Percentiles rank a stretch among this genome's conserved stretches.
Evolutionary conservation across 1,140 invertebrate genomes (phyloP).

Genomic region (Pseudomyrmex pallidus): DNA sequence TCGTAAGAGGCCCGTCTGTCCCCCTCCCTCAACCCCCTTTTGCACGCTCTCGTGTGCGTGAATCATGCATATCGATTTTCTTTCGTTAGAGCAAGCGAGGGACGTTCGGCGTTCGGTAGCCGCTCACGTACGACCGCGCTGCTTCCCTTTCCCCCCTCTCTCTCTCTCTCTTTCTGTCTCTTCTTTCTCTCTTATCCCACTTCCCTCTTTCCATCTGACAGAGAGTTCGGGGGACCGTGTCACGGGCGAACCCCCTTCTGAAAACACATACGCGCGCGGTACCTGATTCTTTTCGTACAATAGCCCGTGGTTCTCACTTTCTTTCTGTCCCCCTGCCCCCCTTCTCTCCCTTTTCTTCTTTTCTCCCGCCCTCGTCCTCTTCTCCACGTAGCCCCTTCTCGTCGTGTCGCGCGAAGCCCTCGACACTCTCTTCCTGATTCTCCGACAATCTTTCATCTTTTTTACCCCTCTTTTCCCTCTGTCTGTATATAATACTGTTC

Average conservation of each 20-base stretch:
- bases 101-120: slow-evolving; percentile 63
- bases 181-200: slow-evolving; percentile 33
- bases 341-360: slow-evolving; percentile 41
- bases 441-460: slow-evolving; percentile 24
- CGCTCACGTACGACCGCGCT: slow-evolving; percentile 46
- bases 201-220: slow-evolving; percentile 53
- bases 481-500: slow-evolving; percentile 10
- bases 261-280: slow-evolving; percentile 67
- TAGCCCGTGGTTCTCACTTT: slow-evolving; percentile 71
- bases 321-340: slow-evolving; percentile 57
- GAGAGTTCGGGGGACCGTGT: slow-evolving; percentile 70
- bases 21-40: slow-evolving; percentile 59
- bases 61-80: slow-evolving; percentile 86
- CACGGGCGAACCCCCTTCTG: slow-evolving; percentile 72
- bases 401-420: slow-evolving; percentile 46
- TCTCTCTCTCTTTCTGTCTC: neutral
- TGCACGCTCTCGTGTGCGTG: slow-evolving; percentile 78
- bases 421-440: slow-evolving; percentile 14
- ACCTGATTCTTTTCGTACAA: slow-evolving; percentile 80
- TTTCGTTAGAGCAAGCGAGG: slow-evolving; percentile 72
- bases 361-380: slow-evolving; percentile 14
- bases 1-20: slow-evolving; percentile 47
- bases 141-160: slow-evolving; percentile 34
- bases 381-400: slow-evolving; percentile 2
- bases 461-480: slow-evolving; percentile 3